Base-by-base conservation (phyloP, 2,888 invertebrate species). In the Nymphalis urticae region DNA sequence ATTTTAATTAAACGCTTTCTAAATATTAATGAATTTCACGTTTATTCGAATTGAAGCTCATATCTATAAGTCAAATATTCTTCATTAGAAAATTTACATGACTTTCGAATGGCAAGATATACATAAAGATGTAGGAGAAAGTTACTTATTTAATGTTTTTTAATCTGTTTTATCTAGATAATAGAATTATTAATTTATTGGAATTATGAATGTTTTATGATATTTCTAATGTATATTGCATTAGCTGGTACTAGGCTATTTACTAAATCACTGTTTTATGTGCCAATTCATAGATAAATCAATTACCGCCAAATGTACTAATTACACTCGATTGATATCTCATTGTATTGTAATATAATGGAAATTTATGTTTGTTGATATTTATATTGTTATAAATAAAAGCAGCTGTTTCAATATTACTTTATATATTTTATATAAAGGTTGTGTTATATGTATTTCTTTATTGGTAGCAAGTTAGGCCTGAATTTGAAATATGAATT, bases 231-330 rank as follows among this genome's bases (percentile, higher is more conserved):
- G 75, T 75, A 73, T 72, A 72, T 75, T 72, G 66, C 70, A 74
- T 73, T 73, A 68, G 70, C 66, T 78, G 72, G 72, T 73, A 74
- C 75, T 84, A 86, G 85, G 81, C 78, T 82, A 79, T 79, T 78
- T 73, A 69, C 75, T 74, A 76, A 73, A 75, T 77, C 76, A 77
- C 75, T 75, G 77, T 80, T 77, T 68, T 69, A 66, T 83, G 88
- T 90, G 89, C 90, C 90, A 90, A 90, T 80, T 70, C 75, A 79
- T 89, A 88, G 87, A 81, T 74, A 85, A 87, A 82, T 69, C 71
- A 63, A 62, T 72, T 71, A 72, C 81, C 77, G 85, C 82, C 82
- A 86, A 83, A 83, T 76, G 76, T 80, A 48, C 59, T 68, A 56
- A 60, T 60, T 64, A 63, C 70, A 70, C 65, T 72, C 68, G 68